phyloP scores from a whole-genome alignment of 2,113 vertebrate species.

The Murina feae region DNA sequence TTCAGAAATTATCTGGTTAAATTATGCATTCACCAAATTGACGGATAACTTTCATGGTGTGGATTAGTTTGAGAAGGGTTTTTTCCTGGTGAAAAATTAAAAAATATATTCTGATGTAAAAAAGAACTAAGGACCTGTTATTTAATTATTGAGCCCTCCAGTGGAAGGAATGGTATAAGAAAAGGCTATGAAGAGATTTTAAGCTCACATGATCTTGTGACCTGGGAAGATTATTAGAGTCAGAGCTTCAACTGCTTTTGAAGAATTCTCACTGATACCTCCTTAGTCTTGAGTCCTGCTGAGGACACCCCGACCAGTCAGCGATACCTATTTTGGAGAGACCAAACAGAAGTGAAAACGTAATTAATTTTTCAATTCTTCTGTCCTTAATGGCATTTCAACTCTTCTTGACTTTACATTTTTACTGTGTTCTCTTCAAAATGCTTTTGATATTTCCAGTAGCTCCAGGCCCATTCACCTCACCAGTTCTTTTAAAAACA shows the following conservation, averaged over 20 bases:
- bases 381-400: neutral
- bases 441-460: slow-evolving; percentile 34
- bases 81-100: neutral
- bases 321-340: neutral
- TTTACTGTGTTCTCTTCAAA: slow-evolving; percentile 14
- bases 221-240: neutral
- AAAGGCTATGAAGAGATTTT: neutral
- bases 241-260: neutral
- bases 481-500: neutral
- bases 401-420: slow-evolving; percentile 11
- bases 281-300: neutral
- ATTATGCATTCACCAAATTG: neutral
- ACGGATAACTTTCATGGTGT: neutral
- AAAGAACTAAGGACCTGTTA: neutral
- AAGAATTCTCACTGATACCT: neutral
- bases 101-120: neutral
- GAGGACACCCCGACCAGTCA: neutral
- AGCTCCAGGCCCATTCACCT: neutral
- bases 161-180: neutral
- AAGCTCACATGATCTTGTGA: neutral
- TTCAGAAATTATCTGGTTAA: slow-evolving; percentile 24
- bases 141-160: neutral
- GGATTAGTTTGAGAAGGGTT: neutral
- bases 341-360: neutral
- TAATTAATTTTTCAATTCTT: neutral